A percentile compares a stretch with the other conserved stretches of the same genome.
These are phyloP conservation scores for Atrina japonica DNA, from an alignment of 2,888 invertebrate genomes.

Conservation along the genomic window DNA sequence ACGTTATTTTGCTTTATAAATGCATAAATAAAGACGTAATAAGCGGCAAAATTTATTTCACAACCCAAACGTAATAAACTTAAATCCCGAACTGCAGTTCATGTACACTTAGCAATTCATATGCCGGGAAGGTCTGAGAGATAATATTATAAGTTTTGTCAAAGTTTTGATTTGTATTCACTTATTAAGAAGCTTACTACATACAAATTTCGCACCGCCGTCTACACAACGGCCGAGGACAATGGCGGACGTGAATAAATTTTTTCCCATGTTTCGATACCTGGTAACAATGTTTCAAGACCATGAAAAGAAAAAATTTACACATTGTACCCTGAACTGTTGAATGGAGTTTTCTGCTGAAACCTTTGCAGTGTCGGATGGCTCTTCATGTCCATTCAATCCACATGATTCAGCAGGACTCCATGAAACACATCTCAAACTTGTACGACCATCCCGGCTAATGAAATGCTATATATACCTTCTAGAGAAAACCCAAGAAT, in stretches of 20 bases:
- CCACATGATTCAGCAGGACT: conserved; percentile 72
- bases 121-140: too few relatives aligned
- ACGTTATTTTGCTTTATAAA: too few relatives aligned
- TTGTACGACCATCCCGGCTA: conserved; percentile 61
- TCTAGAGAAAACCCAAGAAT: conserved; percentile 32
- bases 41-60: neutral
- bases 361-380: conserved; percentile 82
- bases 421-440: conserved; percentile 71
- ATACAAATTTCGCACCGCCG: too few relatives aligned
- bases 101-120: too few relatives aligned
- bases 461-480: conserved; percentile 40
- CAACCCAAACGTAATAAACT: neutral
- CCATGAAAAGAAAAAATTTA: conserved; percentile 72
- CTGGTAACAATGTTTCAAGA: conserved; percentile 21
- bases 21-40: conserved; percentile 7
- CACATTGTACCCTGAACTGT: conserved; percentile 81
- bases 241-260: conserved; percentile 33
- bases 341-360: conserved; percentile 81
- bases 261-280: conserved; percentile 18
- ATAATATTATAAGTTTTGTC: too few relatives aligned
- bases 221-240: neutral
- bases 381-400: conserved; percentile 82
- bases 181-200: too few relatives aligned
- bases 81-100: too few relatives aligned
- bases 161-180: too few relatives aligned